These are phyloP conservation scores for Megaceryle torquata DNA, from an alignment of 2,113 vertebrate genomes.

Conservation along the genomic window DNA sequence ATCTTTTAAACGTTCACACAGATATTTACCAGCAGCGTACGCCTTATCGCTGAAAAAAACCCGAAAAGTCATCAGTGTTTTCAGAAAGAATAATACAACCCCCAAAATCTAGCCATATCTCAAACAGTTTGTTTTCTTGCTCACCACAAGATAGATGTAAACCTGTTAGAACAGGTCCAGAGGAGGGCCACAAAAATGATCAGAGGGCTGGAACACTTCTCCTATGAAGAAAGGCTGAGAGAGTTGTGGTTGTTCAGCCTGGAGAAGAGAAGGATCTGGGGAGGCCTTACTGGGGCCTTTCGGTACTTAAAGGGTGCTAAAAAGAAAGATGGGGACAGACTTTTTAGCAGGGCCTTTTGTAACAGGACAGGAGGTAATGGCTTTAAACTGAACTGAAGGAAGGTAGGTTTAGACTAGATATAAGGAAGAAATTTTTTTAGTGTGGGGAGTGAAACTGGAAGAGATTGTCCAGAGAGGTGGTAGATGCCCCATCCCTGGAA, in stretches of 20 bases:
- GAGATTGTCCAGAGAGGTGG: too few species aligned
- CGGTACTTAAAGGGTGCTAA: background rate
- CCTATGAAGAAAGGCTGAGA: background rate
- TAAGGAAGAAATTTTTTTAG: too few species aligned
- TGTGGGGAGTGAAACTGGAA: too few species aligned
- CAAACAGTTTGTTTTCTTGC: background rate
- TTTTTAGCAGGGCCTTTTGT: too few species aligned
- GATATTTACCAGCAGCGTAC: slow-evolving; percentile 80
- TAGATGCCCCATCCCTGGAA: too few species aligned
- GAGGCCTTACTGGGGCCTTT: background rate
- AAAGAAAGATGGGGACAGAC: background rate
- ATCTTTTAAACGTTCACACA: slow-evolving; percentile 91
- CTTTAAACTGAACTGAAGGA: background rate
- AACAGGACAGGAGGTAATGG: background rate
- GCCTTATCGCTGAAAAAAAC: slow-evolving; percentile 82
- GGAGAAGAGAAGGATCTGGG: background rate
- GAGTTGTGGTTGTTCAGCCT: background rate
- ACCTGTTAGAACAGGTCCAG: background rate
- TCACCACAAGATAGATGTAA: background rate
- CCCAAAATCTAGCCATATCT: background rate
- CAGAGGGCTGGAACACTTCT: background rate
- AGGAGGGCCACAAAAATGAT: background rate
- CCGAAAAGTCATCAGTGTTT: background rate
- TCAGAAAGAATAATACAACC: background rate
- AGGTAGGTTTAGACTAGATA: background rate